Conservation (phyloP, 1,140 invertebrate genomes). For the Leptopilina clavipes region DNA sequence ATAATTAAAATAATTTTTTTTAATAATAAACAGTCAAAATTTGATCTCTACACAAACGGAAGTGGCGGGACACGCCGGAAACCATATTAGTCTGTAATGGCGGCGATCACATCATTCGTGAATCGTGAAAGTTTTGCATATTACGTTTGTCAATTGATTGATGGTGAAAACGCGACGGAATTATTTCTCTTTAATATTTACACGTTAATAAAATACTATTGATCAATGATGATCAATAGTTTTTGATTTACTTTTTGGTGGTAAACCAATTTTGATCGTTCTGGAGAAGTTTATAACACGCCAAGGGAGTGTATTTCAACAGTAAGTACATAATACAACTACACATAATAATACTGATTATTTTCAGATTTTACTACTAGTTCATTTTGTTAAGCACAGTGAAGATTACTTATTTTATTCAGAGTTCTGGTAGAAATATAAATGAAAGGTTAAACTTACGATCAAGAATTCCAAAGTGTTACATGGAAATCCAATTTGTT, state of each 20-base stretch:
- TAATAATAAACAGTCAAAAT: background rate
- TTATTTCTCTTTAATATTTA: background rate
- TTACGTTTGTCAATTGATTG: background rate
- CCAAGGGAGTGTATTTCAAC: constrained; percentile 26
- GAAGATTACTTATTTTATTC: background rate
- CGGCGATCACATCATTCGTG: constrained; percentile 20
- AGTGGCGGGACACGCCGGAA: background rate
- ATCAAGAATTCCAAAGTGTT: too few species aligned
- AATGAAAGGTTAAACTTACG: too few species aligned
- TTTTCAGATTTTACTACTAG: background rate
- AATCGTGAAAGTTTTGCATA: background rate
- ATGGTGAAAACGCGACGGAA: constrained; percentile 8
- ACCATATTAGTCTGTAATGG: background rate
- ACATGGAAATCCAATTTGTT: too few species aligned
- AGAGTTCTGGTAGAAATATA: background rate
- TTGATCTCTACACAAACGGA: background rate
- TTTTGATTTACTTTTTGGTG: background rate
- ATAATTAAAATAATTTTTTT: background rate
- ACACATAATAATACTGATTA: background rate
- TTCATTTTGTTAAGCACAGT: background rate
- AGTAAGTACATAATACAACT: background rate
- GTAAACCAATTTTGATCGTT: background rate
- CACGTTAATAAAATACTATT: background rate
- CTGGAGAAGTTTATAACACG: background rate
- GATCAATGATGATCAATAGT: background rate